These are phyloP conservation scores for Callaeas wilsoni DNA, from an alignment of 2,113 vertebrate genomes.

Conservation along the genomic window DNA sequence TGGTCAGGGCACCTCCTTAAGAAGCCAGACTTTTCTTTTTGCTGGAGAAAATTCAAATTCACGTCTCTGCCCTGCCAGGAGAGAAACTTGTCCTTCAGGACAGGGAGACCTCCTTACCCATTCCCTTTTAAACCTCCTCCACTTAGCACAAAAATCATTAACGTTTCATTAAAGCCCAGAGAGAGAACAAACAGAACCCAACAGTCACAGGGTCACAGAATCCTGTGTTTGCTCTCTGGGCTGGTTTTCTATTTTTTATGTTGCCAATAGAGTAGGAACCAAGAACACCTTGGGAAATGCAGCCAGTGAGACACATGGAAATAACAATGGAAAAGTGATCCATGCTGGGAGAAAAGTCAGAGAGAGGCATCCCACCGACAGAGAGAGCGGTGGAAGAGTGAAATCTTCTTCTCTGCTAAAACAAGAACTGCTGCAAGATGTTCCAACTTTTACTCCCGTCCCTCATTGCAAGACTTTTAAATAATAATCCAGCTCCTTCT, in stretches of 20 bases:
- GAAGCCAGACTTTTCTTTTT: neutral
- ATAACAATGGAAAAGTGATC: neutral
- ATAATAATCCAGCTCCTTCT: neutral
- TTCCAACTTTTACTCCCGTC: neutral
- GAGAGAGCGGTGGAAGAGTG: neutral
- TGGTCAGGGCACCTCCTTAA: neutral
- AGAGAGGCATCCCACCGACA: neutral
- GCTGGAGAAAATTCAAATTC: neutral
- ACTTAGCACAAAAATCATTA: neutral
- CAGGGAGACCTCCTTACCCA: neutral
- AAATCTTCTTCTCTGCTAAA: neutral
- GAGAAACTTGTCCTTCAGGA: neutral
- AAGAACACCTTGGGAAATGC: slow-evolving; percentile 20
- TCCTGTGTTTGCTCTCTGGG: neutral
- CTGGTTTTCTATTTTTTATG: neutral
- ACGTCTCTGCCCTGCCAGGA: neutral
- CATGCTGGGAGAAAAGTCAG: slow-evolving; percentile 2
- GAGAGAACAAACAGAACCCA: neutral
- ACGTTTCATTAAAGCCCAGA: neutral
- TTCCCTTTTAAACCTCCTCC: neutral
- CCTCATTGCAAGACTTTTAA: neutral
- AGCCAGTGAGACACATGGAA: neutral
- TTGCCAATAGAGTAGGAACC: neutral
- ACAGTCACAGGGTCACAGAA: neutral
- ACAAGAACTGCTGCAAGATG: slow-evolving; percentile 3